Conservation (phyloP, 2,797 vertebrate species). For the Phoeniculus purpureus region DNA sequence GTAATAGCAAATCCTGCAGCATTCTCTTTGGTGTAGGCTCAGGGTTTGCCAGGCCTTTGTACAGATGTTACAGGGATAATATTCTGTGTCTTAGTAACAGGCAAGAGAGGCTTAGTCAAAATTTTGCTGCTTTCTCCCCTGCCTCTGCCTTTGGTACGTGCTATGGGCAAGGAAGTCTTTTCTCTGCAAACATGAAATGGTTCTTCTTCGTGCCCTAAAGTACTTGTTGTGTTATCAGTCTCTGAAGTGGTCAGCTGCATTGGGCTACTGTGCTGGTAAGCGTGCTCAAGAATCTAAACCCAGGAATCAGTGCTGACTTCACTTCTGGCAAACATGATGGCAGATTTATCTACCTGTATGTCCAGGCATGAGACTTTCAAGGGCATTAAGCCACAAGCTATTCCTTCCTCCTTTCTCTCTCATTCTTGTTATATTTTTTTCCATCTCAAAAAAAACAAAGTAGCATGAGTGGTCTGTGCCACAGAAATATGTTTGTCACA, state of each 20-base stretch:
- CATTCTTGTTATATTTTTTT: background rate
- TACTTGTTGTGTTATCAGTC: background rate
- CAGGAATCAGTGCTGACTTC: background rate
- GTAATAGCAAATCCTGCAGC: background rate
- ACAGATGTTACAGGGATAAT: background rate
- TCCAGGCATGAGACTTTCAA: background rate
- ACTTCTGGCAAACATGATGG: background rate
- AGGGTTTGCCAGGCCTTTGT: background rate
- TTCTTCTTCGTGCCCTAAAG: background rate
- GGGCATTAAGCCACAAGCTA: background rate
- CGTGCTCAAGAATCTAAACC: background rate
- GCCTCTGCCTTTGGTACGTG: background rate
- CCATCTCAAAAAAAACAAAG: slow-evolving; percentile 59
- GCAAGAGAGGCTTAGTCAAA: background rate
- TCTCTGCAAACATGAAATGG: background rate
- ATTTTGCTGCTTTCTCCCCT: background rate
- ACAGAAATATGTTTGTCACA: slow-evolving; percentile 71
- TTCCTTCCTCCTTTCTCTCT: background rate
- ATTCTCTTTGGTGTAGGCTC: background rate
- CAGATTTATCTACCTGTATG: background rate
- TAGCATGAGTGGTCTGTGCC: slow-evolving; percentile 80
- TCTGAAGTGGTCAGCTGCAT: background rate
- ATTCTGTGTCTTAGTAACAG: background rate
- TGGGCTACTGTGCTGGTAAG: background rate
- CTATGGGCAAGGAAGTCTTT: background rate